Conservation (phyloP, 2,888 invertebrate species). For the Melitaea athalia region DNA sequence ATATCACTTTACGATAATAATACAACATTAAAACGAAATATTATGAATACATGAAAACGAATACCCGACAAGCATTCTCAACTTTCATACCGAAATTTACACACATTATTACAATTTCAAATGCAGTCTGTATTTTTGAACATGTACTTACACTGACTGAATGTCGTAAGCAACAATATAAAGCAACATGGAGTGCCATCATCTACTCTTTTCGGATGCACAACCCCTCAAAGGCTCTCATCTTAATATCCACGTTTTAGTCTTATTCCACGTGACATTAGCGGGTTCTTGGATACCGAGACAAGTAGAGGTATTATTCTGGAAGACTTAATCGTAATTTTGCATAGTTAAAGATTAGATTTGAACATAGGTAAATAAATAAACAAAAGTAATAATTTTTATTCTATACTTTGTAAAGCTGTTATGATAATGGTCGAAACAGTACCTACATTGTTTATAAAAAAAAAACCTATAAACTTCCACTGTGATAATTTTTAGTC, state of each 20-base stretch:
- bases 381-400: too few species aligned
- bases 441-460: too few species aligned
- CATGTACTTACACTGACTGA: conserved; percentile 33
- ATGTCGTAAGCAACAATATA: conserved; percentile 43
- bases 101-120: conserved; percentile 25
- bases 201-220: conserved; percentile 69
- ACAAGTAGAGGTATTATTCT: conserved; percentile 38
- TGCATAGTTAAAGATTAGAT: neutral
- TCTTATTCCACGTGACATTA: conserved; percentile 78
- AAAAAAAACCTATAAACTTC: too few species aligned
- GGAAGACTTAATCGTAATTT: conserved; percentile 2
- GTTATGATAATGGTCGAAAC: too few species aligned
- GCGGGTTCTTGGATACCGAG: conserved; percentile 54
- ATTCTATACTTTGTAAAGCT: too few species aligned
- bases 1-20: conserved; percentile 9
- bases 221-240: conserved; percentile 75
- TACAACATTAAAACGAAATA: conserved; percentile 12
- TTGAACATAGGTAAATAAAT: too few species aligned
- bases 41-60: neutral
- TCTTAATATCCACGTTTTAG: conserved; percentile 78
- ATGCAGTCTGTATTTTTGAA: conserved; percentile 33
- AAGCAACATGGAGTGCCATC: conserved; percentile 58
- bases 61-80: conserved; percentile 11
- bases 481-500: too few species aligned
- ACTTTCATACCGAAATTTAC: conserved; percentile 27